Evolutionary conservation across 2,113 vertebrate species (phyloP).

Genomic region (Ascaphus truei): DNA sequence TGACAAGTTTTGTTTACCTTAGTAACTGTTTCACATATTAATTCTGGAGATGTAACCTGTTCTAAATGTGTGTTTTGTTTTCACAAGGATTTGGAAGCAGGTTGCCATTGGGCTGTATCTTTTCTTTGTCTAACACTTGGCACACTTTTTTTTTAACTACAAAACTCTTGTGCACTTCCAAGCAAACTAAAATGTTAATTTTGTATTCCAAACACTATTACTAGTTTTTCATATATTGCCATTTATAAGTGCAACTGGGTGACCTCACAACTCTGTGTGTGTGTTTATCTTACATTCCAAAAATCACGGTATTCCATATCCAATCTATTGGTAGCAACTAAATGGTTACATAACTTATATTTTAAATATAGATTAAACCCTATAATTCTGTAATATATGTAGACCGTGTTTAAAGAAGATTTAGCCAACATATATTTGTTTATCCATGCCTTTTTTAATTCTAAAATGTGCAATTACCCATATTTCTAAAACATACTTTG

Average conservation of each 20-base stretch:
- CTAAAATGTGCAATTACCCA: background rate
- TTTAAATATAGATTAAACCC: background rate
- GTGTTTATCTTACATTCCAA: slow-evolving; percentile 14
- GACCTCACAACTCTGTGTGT: too few relatives aligned
- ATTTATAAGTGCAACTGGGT: too few relatives aligned
- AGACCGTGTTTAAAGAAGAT: background rate
- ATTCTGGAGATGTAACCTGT: slow-evolving; percentile 48
- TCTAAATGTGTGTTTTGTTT: slow-evolving; percentile 23
- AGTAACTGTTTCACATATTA: slow-evolving; percentile 51
- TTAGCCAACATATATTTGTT: background rate
- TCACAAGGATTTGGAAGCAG: too few relatives aligned
- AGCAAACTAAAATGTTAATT: too few relatives aligned
- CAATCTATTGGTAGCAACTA: background rate
- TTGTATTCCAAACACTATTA: too few relatives aligned
- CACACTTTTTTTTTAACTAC: too few relatives aligned
- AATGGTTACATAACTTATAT: background rate
- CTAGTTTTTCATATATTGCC: too few relatives aligned
- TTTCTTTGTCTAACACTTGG: too few relatives aligned
- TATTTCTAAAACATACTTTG: background rate
- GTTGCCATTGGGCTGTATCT: too few relatives aligned
- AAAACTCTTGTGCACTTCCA: too few relatives aligned
- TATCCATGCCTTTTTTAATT: background rate
- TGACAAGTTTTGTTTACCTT: slow-evolving; percentile 55
- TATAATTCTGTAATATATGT: slow-evolving; percentile 19
- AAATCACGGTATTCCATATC: slow-evolving; percentile 23